Evolutionary conservation across 1,140 invertebrate species (phyloP).

Genomic region (Battus philenor): DNA sequence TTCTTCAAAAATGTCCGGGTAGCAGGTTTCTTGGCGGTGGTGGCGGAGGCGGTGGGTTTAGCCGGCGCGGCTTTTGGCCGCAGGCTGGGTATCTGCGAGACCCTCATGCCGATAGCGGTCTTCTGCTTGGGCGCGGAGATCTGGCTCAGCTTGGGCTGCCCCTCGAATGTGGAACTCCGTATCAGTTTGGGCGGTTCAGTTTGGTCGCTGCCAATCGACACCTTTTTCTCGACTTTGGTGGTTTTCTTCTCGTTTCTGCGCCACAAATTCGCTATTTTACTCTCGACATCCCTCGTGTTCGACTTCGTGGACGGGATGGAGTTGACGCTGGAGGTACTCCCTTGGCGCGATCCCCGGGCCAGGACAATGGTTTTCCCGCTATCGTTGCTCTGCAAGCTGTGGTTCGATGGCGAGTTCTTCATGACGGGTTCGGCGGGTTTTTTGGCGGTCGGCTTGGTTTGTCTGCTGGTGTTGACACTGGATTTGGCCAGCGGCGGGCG

Average conservation of each 20-base stretch:
- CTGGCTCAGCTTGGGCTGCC: slow-evolving; percentile 68
- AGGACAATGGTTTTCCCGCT: slow-evolving; percentile 66
- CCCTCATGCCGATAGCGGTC: slow-evolving; percentile 60
- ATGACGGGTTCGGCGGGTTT: slow-evolving; percentile 46
- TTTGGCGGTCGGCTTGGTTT: slow-evolving; percentile 30
- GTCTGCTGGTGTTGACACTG: slow-evolving; percentile 43
- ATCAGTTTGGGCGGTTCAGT: slow-evolving; percentile 73
- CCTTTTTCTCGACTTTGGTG: slow-evolving; percentile 78
- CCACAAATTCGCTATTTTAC: slow-evolving; percentile 93
- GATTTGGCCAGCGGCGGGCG: slow-evolving; percentile 35
- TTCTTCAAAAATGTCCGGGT: background rate
- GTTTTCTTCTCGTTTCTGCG: slow-evolving; percentile 86
- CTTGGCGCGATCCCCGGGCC: slow-evolving; percentile 65
- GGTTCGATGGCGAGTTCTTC: slow-evolving; percentile 73
- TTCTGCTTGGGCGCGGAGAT: slow-evolving; percentile 63
- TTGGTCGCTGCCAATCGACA: slow-evolving; percentile 77
- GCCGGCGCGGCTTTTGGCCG: background rate
- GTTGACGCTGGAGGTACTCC: slow-evolving; percentile 79
- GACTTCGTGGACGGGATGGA: slow-evolving; percentile 73
- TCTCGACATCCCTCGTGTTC: slow-evolving; percentile 83
- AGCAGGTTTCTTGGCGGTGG: background rate
- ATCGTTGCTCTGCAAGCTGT: slow-evolving; percentile 76
- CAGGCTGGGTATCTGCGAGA: background rate
- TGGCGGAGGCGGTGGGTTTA: background rate
- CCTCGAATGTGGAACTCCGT: slow-evolving; percentile 84